A percentile compares a stretch with the other conserved stretches of the same genome.
Conservation (phyloP, 1,140 invertebrate genomes). For the Papilio helenus region DNA sequence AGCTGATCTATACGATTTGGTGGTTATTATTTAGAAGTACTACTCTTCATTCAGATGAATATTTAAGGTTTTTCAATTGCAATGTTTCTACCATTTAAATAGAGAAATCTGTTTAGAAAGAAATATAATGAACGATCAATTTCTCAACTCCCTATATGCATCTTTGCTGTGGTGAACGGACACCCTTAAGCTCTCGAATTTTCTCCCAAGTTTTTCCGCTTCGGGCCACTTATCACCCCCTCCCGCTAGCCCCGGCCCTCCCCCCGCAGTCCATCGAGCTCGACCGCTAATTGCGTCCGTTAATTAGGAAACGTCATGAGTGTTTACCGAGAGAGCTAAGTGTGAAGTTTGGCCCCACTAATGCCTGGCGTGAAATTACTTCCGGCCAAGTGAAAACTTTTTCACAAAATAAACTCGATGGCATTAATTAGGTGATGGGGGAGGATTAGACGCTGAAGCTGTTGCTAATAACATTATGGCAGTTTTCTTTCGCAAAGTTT, state of each 20-base stretch:
- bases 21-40: background rate
- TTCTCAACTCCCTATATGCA: background rate
- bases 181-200: conserved; percentile 70
- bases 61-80: too few species aligned
- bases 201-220: conserved; percentile 74
- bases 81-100: background rate
- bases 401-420: conserved; percentile 79
- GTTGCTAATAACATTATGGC: conserved; percentile 79
- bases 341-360: conserved; percentile 78
- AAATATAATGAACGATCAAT: background rate
- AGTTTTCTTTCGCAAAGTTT: conserved; percentile 77
- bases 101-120: background rate
- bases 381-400: conserved; percentile 77
- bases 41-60: too few species aligned
- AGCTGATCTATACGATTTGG: background rate
- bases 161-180: conserved; percentile 27
- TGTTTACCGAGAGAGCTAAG: conserved; percentile 81
- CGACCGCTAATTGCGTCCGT: conserved; percentile 81
- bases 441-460: conserved; percentile 76
- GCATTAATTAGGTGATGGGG: conserved; percentile 82
- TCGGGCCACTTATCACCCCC: conserved; percentile 72
- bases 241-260: conserved; percentile 39
- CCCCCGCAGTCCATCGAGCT: conserved; percentile 63
- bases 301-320: conserved; percentile 83
- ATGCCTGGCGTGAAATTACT: conserved; percentile 77